Percentiles rank a stretch among this genome's conserved stretches.
phyloP scores from a whole-genome alignment of 2,888 invertebrate species.

The Glaucopsyche alexis region DNA sequence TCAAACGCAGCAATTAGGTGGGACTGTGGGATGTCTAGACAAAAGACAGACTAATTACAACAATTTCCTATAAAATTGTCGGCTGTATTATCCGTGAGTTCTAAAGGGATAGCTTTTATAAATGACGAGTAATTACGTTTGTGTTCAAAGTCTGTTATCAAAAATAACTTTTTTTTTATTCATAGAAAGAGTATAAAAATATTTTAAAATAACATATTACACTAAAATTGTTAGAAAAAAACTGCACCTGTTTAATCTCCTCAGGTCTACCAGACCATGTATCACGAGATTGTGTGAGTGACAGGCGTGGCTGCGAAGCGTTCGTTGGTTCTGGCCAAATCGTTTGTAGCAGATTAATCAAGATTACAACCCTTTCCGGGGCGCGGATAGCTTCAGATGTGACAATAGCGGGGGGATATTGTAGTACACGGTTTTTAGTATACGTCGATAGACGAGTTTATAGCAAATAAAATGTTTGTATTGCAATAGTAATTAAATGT shows the following conservation, averaged over 20 bases:
- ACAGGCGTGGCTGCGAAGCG: conserved; percentile 4
- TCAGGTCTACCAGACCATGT: background rate
- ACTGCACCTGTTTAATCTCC: conserved; percentile 2
- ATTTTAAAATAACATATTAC: too few relatives aligned
- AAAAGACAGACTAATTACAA: conserved; percentile 11
- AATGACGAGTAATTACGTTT: background rate
- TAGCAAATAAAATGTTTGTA: background rate
- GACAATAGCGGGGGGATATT: conserved; percentile 56
- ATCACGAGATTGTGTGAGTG: conserved; percentile 11
- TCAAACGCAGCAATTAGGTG: conserved; percentile 10
- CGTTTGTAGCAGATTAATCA: conserved; percentile 76
- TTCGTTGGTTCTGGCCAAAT: conserved; percentile 39
- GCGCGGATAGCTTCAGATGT: conserved; percentile 66
- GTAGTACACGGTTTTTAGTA: background rate
- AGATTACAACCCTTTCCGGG: conserved; percentile 71
- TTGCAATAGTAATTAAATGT: too few relatives aligned
- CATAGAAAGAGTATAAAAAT: too few relatives aligned
- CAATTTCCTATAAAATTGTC: conserved; percentile 21
- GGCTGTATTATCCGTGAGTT: background rate
- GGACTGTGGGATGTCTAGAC: conserved; percentile 9
- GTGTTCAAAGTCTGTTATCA: background rate
- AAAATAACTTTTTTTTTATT: background rate
- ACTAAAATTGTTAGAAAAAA: background rate
- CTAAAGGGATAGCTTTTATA: conserved; percentile 1
- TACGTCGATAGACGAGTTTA: background rate